A percentile compares a stretch with the other conserved stretches of the same genome.
These are phyloP conservation scores for Microplitis mediator DNA, from an alignment of 1,140 invertebrate species.

Conservation along the genomic window DNA sequence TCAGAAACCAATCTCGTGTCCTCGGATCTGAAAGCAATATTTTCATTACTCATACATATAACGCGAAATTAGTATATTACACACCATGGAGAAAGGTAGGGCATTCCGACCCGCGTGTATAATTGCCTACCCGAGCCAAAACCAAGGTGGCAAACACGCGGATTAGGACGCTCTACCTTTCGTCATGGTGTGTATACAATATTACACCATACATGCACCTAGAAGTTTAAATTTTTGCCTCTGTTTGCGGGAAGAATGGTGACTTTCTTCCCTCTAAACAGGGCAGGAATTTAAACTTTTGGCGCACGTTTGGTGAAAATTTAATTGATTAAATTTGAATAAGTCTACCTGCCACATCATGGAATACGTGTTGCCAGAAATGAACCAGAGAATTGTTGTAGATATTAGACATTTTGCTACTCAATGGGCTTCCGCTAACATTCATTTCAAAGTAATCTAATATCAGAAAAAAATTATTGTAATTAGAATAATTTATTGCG, in stretches of 20 bases:
- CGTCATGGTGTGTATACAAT: no score
- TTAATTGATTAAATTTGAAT: conserved; percentile 10
- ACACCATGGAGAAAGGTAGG: no score
- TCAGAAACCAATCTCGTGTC: conserved; percentile 84
- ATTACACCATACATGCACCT: no score
- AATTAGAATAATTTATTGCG: background rate
- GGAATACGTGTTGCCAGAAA: conserved; percentile 65
- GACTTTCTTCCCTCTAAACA: no score
- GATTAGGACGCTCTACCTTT: no score
- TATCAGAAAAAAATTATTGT: conserved; percentile 6
- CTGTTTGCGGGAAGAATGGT: no score
- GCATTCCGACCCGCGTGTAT: no score
- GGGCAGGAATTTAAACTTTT: no score
- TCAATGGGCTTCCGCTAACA: conserved; percentile 34
- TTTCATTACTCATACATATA: background rate
- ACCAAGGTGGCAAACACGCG: no score
- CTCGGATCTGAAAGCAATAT: conserved; percentile 70
- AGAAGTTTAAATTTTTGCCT: no score
- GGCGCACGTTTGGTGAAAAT: background rate
- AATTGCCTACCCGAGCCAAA: no score
- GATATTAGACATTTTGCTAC: conserved; percentile 57
- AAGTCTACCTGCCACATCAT: conserved; percentile 64
- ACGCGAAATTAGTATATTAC: background rate
- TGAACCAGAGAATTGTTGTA: conserved; percentile 62
- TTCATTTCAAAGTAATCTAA: conserved; percentile 51